A percentile compares a stretch with the other conserved stretches of the same genome.
Evolutionary conservation across 1,140 invertebrate genomes (phyloP).

Genomic region (Dendrolimus kikuchii): DNA sequence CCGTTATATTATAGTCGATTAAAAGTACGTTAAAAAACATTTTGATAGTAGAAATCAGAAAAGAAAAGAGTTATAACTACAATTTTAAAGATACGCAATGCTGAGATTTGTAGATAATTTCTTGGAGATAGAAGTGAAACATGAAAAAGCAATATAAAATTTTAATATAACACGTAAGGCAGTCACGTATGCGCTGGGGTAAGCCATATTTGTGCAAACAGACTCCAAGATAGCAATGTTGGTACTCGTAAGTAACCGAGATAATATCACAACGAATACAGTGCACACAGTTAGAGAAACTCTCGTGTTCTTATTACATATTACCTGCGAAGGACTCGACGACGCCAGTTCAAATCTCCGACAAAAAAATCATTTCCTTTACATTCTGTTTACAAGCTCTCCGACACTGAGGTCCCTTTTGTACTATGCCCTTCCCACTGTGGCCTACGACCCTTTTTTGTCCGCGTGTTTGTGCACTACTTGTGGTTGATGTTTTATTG

Average conservation of each 20-base stretch:
- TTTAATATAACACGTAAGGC: conserved; percentile 18
- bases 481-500: conserved; percentile 4
- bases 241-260: conserved; percentile 50
- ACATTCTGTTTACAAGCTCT: conserved; percentile 64
- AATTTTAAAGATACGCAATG: too few species aligned
- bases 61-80: too few species aligned
- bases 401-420: conserved; percentile 61
- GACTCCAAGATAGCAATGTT: conserved; percentile 50
- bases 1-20: too few species aligned
- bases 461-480: conserved; percentile 40
- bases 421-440: conserved; percentile 33
- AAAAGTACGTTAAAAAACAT: too few species aligned
- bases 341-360: conserved; percentile 41
- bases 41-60: too few species aligned
- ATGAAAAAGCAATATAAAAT: conserved; percentile 20
- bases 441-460: conserved; percentile 55
- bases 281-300: conserved; percentile 32
- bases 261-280: conserved; percentile 41
- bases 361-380: conserved; percentile 64
- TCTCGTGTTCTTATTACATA: conserved; percentile 23
- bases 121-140: conserved; percentile 11
- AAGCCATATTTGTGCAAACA: conserved; percentile 62
- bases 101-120: conserved; percentile 3
- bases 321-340: conserved; percentile 47
- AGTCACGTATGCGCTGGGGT: conserved; percentile 42